Evolutionary conservation across 2,888 invertebrate genomes (phyloP), one percentile per base, ranked within the genome.

Genomic region (Didymodactylos carnosus): DNA sequence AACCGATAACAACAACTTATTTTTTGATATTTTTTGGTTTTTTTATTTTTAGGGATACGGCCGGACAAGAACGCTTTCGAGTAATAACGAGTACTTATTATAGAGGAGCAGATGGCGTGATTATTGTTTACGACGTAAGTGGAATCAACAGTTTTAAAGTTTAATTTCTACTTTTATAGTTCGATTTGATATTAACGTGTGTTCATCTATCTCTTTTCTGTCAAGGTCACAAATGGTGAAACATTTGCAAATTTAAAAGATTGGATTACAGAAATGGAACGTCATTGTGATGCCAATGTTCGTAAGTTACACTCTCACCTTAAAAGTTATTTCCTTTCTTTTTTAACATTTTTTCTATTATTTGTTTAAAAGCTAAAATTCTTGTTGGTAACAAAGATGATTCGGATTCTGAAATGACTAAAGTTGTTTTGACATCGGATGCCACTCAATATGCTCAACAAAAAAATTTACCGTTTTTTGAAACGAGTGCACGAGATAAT

Each of bases 271-370:
- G 98, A 98, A 86, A 99, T 98, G 78, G 95, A 97, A 83, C 92
- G 94, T 83, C 97, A 99, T 87, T 98, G 98, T 88, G 97, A 98
- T 87, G n/a, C n/a, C n/a, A n/a, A n/a, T n/a, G n/a, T n/a, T n/a
- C n/a, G n/a, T n/a, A n/a, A n/a, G n/a, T n/a, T n/a, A n/a, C n/a
- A n/a, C n/a, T n/a, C n/a, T n/a, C n/a, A n/a, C n/a, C n/a, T n/a
- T n/a, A n/a, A n/a, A n/a, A n/a, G n/a, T n/a, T n/a, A n/a, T n/a
- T n/a, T n/a, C n/a, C n/a, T n/a, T n/a, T n/a, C n/a, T n/a, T n/a
- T n/a, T n/a, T n/a, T n/a, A n/a, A n/a, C n/a, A n/a, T n/a, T n/a
- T n/a, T n/a, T n/a, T n/a, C n/a, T n/a, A n/a, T n/a, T n/a, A n/a
- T n/a, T n/a, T n/a, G n/a, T n/a, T n/a, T n/a, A n/a, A n/a, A n/a